Evolutionary conservation across 2,888 invertebrate species (phyloP).

Genomic region (Drosophila mimetica): DNA sequence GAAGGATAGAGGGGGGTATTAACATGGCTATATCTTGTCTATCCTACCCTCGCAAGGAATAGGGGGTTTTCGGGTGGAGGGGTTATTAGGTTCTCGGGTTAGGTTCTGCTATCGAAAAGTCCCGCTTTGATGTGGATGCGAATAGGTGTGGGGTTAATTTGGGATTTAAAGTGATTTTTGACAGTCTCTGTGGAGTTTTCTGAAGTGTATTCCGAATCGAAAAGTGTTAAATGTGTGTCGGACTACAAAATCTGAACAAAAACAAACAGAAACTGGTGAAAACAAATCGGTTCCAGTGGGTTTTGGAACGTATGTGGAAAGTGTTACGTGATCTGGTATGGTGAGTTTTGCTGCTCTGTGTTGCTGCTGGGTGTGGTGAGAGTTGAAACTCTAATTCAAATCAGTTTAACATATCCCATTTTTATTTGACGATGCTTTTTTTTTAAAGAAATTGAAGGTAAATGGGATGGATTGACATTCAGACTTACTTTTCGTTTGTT

Average conservation of each 20-base stretch:
- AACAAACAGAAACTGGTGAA: slow-evolving; percentile 61
- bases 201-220: slow-evolving; percentile 43
- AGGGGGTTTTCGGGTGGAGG: slow-evolving; percentile 10
- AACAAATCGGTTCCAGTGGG: neutral
- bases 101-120: slow-evolving; percentile 11
- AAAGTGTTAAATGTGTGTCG: slow-evolving; percentile 19
- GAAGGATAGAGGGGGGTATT: slow-evolving; percentile 50
- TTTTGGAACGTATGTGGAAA: slow-evolving; percentile 28
- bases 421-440: slow-evolving; percentile 43
- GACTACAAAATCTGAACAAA: slow-evolving; percentile 34
- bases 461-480: slow-evolving; percentile 64
- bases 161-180: slow-evolving; percentile 30
- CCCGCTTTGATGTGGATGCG: slow-evolving; percentile 17
- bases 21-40: slow-evolving; percentile 55
- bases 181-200: slow-evolving; percentile 25
- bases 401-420: slow-evolving; percentile 9
- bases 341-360: slow-evolving; percentile 32
- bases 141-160: slow-evolving; percentile 16
- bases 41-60: slow-evolving; percentile 5
- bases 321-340: slow-evolving; percentile 5
- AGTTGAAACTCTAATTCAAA: slow-evolving; percentile 21
- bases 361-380: slow-evolving; percentile 25
- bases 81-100: slow-evolving; percentile 21
- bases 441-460: slow-evolving; percentile 49
- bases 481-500: slow-evolving; percentile 75